Base-by-base conservation (phyloP, 2,888 invertebrate species). In the Drosophila fulvimacula region DNA sequence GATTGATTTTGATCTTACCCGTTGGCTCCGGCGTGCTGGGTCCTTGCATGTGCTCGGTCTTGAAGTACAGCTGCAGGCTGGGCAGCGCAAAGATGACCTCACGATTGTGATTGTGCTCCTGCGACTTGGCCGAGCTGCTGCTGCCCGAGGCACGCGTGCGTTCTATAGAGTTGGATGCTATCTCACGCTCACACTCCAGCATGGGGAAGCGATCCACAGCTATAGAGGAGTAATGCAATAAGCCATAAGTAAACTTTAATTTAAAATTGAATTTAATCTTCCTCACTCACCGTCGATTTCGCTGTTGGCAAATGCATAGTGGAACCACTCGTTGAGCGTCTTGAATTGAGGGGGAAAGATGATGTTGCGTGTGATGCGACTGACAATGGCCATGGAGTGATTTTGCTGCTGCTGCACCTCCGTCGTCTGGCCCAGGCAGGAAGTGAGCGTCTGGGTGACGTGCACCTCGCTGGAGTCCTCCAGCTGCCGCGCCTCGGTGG, bases 1-100 rank as follows among this genome's bases (percentile, higher is more conserved):
- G 19, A 1, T 1, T 4, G 27, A 5, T 6, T 27, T 6, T n/a
- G n/a, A n/a, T 5, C 24, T 61, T 70, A 95, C 94, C 95, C 92
- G 90, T 94, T 21, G 94, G 93, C 82, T 95, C 95, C 36, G 97
- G 97, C 58, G 96, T 95, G 57, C 93, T 92, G 32, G 95, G 94
- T 0, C 95, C 94, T 93, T 98, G 98, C 75, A 96, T 93, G 92
- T 99, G 99, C 90, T 97, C 97, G 5, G 98, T 98, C 93, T 98
- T 97, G 76, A 99, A 94, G 90, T 98, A 97, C 89, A 99, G 94
- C 93, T 98, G 98, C 90, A 99, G 93, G 68, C 97, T 96, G 0
- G 99, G 99, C 90, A 99, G 93, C 32, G 98, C 97, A 93, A 99
- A 99, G 92, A 99, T 98, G n/a, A 98, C 97, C 94, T 99, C 98